A percentile compares a stretch with the other conserved stretches of the same genome.
phyloP scores from a whole-genome alignment of 2,888 invertebrate species.

The Cantharis rufa region DNA sequence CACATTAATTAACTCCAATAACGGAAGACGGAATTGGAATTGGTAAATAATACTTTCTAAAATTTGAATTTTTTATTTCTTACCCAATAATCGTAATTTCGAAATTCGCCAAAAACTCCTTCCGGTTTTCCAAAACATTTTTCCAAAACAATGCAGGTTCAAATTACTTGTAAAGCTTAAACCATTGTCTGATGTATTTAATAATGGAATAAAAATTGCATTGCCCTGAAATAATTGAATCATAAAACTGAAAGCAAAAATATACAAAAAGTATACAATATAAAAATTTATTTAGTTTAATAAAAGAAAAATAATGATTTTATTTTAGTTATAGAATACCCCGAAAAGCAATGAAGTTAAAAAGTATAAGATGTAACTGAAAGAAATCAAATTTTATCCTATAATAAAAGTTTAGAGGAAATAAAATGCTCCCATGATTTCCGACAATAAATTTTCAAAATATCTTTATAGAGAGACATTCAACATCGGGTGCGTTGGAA shows the following conservation, averaged over 20 bases:
- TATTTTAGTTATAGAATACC: neutral
- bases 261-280: neutral
- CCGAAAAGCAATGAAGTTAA: slow-evolving; percentile 2
- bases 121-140: too few species aligned
- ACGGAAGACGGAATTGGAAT: neutral
- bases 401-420: slow-evolving; percentile 53
- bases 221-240: neutral
- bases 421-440: slow-evolving; percentile 55
- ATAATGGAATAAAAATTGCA: neutral
- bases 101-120: too few species aligned
- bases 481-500: slow-evolving; percentile 37
- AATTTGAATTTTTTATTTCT: too few species aligned
- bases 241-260: neutral
- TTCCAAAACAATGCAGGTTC: too few species aligned
- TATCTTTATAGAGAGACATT: slow-evolving; percentile 52
- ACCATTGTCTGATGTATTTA: neutral
- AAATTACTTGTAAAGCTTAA: too few species aligned
- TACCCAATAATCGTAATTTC: too few species aligned
- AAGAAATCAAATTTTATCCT: slow-evolving; percentile 50
- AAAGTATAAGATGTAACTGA: slow-evolving; percentile 32
- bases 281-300: neutral
- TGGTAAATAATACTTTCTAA: too few species aligned
- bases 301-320: slow-evolving; percentile 1
- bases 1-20: neutral
- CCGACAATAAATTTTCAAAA: slow-evolving; percentile 53